Evolutionary conservation across 2,888 invertebrate species (phyloP).

Genomic region (Automeris io): DNA sequence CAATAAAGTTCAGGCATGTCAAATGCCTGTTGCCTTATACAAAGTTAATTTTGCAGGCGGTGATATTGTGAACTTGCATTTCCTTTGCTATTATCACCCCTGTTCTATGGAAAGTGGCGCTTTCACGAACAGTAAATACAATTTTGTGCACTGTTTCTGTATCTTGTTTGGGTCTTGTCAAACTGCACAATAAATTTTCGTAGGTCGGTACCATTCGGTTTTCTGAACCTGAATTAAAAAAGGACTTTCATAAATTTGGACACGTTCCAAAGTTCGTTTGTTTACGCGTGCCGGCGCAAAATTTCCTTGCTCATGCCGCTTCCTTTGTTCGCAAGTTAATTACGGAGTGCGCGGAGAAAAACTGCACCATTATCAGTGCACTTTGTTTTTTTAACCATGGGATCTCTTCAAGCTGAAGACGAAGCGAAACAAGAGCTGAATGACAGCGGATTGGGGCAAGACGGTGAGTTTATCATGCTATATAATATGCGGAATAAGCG

Average conservation of each 20-base stretch:
- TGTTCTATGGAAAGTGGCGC: no score
- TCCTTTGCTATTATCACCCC: no score
- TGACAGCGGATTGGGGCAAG: conserved; percentile 48
- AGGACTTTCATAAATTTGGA: conserved; percentile 29
- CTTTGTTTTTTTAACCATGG: conserved; percentile 44
- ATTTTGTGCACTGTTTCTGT: no score
- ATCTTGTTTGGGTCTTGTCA: conserved; percentile 1
- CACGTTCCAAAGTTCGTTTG: conserved; percentile 38
- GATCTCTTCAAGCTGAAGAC: conserved; percentile 30
- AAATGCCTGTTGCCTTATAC: no score
- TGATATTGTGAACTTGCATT: no score
- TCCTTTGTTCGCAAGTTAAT: conserved; percentile 43
- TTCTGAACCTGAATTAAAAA: neutral
- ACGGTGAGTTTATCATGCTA: conserved; percentile 47
- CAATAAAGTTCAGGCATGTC: no score
- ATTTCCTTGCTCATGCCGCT: conserved; percentile 26
- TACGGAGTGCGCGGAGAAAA: no score
- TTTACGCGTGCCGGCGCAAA: conserved; percentile 30
- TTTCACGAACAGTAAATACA: no score
- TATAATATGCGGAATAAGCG: no score
- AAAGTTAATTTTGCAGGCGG: no score
- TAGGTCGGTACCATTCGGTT: neutral
- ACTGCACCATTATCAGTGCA: no score
- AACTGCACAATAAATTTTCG: neutral
- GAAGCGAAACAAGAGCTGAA: conserved; percentile 36